These are phyloP conservation scores for Euproctis similis DNA, from an alignment of 2,888 invertebrate genomes.

Conservation along the genomic window DNA sequence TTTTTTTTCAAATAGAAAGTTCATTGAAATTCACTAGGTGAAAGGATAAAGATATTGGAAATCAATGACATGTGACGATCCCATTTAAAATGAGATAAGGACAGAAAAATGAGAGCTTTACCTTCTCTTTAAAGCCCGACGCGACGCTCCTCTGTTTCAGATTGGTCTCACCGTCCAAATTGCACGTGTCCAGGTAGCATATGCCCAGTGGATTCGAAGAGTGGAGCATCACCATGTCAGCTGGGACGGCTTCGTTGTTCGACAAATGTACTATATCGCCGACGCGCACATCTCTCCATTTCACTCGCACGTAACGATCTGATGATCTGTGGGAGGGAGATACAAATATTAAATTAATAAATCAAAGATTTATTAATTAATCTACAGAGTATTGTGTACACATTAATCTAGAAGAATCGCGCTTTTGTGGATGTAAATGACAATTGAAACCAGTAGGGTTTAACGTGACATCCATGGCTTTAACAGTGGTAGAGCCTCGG, in stretches of 20 bases:
- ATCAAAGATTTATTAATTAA: no score
- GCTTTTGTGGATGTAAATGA: no score
- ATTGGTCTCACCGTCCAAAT: conserved; percentile 97
- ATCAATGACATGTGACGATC: no score
- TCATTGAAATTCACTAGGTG: no score
- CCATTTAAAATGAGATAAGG: no score
- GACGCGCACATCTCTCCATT: conserved; percentile 93
- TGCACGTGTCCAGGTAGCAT: conserved; percentile 96
- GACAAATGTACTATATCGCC: conserved; percentile 97
- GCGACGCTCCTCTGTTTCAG: conserved; percentile 93
- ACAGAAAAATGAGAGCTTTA: conserved; percentile 42
- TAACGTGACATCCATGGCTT: no score
- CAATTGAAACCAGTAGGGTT: no score
- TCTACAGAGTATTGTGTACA: no score
- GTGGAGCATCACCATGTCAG: conserved; percentile 92
- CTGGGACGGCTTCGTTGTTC: conserved; percentile 97
- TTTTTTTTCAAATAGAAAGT: no score
- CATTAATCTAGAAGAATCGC: no score
- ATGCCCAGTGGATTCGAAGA: conserved; percentile 92
- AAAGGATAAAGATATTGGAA: no score
- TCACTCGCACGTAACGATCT: conserved; percentile 87
- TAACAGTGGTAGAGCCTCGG: no score
- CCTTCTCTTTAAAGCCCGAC: conserved; percentile 84
- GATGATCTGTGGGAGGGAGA: conserved; percentile 77
- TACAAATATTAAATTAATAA: conserved; percentile 21